Base-by-base conservation (phyloP, 2,888 invertebrate species). In the Acanthosepion esculentum region DNA sequence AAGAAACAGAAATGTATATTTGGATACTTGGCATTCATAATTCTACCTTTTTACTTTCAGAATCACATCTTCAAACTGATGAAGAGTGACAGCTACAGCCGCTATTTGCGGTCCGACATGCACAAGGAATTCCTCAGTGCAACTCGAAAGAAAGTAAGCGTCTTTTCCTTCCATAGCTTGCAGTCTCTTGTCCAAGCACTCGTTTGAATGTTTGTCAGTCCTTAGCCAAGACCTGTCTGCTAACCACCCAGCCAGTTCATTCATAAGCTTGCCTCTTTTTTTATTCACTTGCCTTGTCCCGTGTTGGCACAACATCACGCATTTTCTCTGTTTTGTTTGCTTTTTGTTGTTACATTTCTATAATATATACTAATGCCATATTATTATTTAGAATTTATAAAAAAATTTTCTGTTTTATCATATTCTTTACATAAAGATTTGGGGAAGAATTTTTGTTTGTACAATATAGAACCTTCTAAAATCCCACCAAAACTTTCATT, bases 31-130 rank as follows among this genome's bases (percentile, higher is more conserved):
- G 7, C 23, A 59, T 59, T 59, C 6, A 59, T 59, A 0, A 59
- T 59, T n/a, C n/a, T 93, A 1, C 41, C 48, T 94, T 94, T 92
- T 95, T 94, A 94, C 53, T 96, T 97, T 94, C 98, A 99, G 99
- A 99, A 99, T 18, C 99, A 99, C 98, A 99, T 99, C 91, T 99
- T 99, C 98, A 99, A 99, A 97, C 98, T 99, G 96, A 99, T 99
- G 99, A 99, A 99, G 97, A 99, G 99, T 96, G 99, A 99, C 98
- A 99, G 99, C 97, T 99, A 99, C 97, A 99, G 99, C 94, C 98
- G 99, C 96, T 99, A 99, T 97, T 98, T 99, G 94, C 98, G 99
- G 96, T 99, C 99, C 0, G 99, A 99, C 96, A 99, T 99, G 98
- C 99, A 99, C 98, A 99, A 99, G 98, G 99, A 99, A 96, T 99